Evolutionary conservation across 2,888 invertebrate species (phyloP).

Genomic region (Eupithecia insigniata): DNA sequence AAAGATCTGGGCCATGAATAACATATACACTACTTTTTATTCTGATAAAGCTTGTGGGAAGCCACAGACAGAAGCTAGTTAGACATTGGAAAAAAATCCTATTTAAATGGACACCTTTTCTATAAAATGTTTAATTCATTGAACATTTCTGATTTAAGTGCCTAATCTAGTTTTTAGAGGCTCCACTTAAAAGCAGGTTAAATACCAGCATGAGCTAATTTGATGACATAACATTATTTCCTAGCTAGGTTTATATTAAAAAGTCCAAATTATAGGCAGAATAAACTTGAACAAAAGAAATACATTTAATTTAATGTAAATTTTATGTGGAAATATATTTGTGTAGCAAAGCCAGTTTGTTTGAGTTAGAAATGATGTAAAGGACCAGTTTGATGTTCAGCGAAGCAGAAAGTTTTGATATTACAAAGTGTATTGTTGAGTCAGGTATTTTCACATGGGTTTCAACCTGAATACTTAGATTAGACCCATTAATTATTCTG

Average conservation of each 20-base stretch:
- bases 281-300: slow-evolving; percentile 3
- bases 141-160: not conserved
- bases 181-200: slow-evolving; percentile 7
- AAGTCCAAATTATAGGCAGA: not conserved
- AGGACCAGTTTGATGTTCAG: slow-evolving; percentile 37
- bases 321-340: slow-evolving; percentile 30
- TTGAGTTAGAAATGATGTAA: slow-evolving; percentile 44
- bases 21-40: not conserved
- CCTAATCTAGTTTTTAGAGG: not conserved
- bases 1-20: not conserved
- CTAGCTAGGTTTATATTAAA: not conserved
- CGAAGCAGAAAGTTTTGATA: slow-evolving; percentile 38
- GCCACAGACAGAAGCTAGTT: not conserved
- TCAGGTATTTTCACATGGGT: slow-evolving; percentile 22
- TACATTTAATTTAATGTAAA: slow-evolving; percentile 31
- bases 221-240: slow-evolving; percentile 5
- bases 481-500: slow-evolving; percentile 5
- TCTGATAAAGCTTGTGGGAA: not conserved
- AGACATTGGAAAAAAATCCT: not conserved
- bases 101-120: not conserved
- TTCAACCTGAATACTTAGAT: slow-evolving; percentile 13
- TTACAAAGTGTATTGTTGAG: slow-evolving; percentile 26
- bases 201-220: slow-evolving; percentile 2
- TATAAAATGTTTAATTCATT: not conserved
- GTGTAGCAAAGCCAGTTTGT: slow-evolving; percentile 38